Percentiles rank a stretch among this genome's conserved stretches.
These are phyloP conservation scores for Lissocephala sabroskyi DNA, from an alignment of 2,888 invertebrate genomes.

Conservation along the genomic window DNA sequence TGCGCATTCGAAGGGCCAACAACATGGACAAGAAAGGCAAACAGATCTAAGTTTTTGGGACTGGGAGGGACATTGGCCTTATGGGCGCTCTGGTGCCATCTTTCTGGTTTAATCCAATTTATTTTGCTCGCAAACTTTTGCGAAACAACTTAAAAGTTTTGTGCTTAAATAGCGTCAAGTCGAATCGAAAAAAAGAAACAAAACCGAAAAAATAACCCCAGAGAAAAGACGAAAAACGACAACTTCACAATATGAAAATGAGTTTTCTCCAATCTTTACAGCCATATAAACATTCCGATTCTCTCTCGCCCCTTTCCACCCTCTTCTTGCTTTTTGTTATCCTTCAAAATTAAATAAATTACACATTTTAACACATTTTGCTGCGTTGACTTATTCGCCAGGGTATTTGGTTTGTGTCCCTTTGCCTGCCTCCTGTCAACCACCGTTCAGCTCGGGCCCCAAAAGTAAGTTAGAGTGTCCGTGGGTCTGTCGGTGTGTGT, in stretches of 20 bases:
- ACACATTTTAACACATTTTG: conserved; percentile 69
- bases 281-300: too few species aligned
- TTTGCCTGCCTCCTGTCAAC: conserved; percentile 31
- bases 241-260: conserved; percentile 49
- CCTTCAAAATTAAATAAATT: conserved; percentile 68
- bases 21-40: background rate
- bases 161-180: conserved; percentile 56
- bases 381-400: conserved; percentile 62
- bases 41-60: conserved; percentile 42
- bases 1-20: conserved; percentile 23
- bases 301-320: too few species aligned
- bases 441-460: too few species aligned
- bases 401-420: conserved; percentile 8
- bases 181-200: conserved; percentile 30
- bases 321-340: conserved; percentile 17
- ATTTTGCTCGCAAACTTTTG: conserved; percentile 51
- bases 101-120: conserved; percentile 64
- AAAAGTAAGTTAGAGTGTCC: too few species aligned
- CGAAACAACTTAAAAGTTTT: conserved; percentile 58
- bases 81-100: conserved; percentile 56
- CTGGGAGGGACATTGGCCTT: conserved; percentile 48
- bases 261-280: conserved; percentile 37
- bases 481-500: background rate
- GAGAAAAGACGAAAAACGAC: conserved; percentile 8
- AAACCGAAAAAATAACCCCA: background rate